Base-by-base conservation (phyloP, 2,888 invertebrate species). In the Pasiphila rectangulata region DNA sequence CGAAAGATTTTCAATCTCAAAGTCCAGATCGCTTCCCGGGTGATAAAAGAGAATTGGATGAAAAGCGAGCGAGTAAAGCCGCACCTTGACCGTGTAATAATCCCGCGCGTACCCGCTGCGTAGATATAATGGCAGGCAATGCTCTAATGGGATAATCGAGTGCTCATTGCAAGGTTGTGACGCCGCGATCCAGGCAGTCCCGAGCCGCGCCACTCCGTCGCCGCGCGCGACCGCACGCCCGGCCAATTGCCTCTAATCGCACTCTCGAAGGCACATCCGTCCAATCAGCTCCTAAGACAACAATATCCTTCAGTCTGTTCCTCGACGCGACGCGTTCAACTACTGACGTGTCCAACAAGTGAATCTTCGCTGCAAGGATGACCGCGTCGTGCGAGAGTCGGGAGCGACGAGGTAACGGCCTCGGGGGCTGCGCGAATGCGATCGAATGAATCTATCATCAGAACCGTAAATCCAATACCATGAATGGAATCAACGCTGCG, bases 21-120 rank as follows among this genome's bases (percentile, higher is more conserved):
- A 19, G 13, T 23, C 16, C 1, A 3, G 21, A 20, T 9, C 23
- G 30, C 5, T 34, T 41, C 27, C 16, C 35, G 13, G n/a, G 46
- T 43, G 41, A 0, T 30, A 21, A 25, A 25, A 17, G 12, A 21
- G 56, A 61, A 59, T 50, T 45, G 48, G 57, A 60, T 52, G 23
- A 45, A 57, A 56, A 58, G 45, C 36, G 38, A 54, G 56, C 51
- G 61, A 67, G 57, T 69, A 64, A 57, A 64, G 67, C 67, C 67
- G 74, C 80, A 83, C 85, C 84, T 85, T 86, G 86, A 83, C 84
- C 83, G 79, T 86, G 83, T 67, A 75, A 78, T 79, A 81, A 82
- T 80, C 61, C 52, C 51, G 61, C 67, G 68, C 65, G 70, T 77
- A 78, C 80, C 75, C 75, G 72, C 76, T 75, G 73, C 74, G 79